Evolutionary conservation across 2,113 vertebrate genomes (phyloP), one percentile per base, ranked within the genome.

Genomic region (Nycticryphes semicollaris): DNA sequence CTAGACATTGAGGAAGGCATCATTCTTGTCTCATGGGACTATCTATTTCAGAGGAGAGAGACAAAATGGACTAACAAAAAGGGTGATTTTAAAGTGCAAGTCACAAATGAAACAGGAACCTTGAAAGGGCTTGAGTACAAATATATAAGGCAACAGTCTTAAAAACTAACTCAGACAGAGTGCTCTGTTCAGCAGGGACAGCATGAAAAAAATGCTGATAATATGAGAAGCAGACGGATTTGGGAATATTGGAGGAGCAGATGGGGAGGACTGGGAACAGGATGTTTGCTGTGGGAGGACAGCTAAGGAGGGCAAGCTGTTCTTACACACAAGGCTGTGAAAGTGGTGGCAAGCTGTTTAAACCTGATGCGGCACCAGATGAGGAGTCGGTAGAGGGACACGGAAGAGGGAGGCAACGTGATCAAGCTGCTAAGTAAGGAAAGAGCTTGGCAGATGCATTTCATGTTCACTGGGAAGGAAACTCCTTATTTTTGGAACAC

Each of bases 151-250:
- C n/a, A 54, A 73, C 41, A 84, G 15, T 24, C 39, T 76, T 69
- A 48, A 30, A 73, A 69, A 83, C 43, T 64, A 35, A 62, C 24
- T 60, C 35, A 35, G 72, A 80, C 64, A 81, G 62, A 18, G 62
- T 72, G 41, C 33, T 80, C 77, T 68, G 39, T 75, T 95, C 79
- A 87, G 48, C 43, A 76, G 33, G 62, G 66, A 62, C 30, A 53
- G 39, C 35, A 57, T 15, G 11, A 16, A 35, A 31, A 39, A 47
- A 35, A 23, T 11, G 16, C 23, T 56, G 41, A 69, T 90, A 73
- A 82, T 85, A 84, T 50, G 41, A 95, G 54, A 93, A 96, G 78
- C 91, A 94, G 74, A 94, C 89, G 78, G 66, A 69, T 89, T 66
- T 76, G 77, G 57, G 84, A 93, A 85, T 83, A 83, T 7, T 57